Percentiles rank a stretch among this genome's conserved stretches.
Evolutionary conservation across 2,113 vertebrate species (phyloP).

Genomic region (Smithornis capensis): DNA sequence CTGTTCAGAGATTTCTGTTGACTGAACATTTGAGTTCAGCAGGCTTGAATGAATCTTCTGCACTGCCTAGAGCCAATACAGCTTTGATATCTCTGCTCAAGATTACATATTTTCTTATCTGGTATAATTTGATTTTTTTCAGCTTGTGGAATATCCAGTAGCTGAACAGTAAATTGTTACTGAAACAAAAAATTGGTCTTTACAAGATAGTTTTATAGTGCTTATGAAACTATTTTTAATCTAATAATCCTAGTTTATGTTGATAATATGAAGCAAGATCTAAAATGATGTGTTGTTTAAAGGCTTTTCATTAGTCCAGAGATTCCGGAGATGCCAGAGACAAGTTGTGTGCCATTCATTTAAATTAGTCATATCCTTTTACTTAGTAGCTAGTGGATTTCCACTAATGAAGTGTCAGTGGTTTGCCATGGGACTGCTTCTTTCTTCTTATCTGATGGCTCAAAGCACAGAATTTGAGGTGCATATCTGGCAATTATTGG

Average conservation of each 20-base stretch:
- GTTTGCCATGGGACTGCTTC: not conserved
- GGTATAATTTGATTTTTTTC: not conserved
- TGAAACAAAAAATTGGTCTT: not conserved
- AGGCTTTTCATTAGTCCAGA: not conserved
- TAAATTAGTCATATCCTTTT: not conserved
- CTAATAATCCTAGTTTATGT: not conserved
- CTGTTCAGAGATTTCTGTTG: not conserved
- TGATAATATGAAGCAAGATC: not conserved
- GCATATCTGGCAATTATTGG: fast-evolving
- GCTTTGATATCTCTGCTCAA: not conserved
- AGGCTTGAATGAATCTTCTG: not conserved
- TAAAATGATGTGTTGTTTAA: not conserved
- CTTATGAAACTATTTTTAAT: not conserved
- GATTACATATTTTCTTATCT: not conserved
- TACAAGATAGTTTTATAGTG: not conserved
- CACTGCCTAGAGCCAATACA: not conserved
- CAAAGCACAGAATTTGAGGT: not conserved
- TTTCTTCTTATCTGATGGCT: not conserved
- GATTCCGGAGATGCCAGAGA: not conserved
- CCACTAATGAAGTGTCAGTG: not conserved
- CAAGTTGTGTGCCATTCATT: not conserved
- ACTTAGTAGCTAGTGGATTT: not conserved
- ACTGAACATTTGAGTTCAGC: not conserved
- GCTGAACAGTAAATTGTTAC: not conserved
- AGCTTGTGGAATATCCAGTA: not conserved